Evolutionary conservation across 2,113 vertebrate species (phyloP).

Genomic region (Galeopterus variegatus): DNA sequence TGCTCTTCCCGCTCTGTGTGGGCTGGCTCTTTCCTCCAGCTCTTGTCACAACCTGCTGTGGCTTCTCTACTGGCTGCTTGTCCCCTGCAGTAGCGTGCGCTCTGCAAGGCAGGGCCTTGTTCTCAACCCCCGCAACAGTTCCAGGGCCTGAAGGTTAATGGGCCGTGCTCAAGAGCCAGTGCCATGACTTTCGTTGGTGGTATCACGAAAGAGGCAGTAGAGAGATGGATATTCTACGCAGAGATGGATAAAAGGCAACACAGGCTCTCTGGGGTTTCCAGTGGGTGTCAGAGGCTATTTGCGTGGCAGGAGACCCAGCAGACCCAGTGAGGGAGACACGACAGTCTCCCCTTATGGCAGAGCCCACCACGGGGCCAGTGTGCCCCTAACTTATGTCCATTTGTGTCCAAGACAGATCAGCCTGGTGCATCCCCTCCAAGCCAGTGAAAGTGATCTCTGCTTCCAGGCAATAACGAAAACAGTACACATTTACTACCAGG

Average conservation of each 20-base stretch:
- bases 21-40: neutral
- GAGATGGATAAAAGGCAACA: neutral
- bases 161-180: accelerated
- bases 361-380: accelerated
- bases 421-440: constrained; percentile 23
- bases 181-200: accelerated
- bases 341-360: neutral
- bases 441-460: constrained; percentile 71
- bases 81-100: accelerated
- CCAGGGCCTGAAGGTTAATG: neutral
- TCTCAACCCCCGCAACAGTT: accelerated
- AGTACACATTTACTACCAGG: constrained; percentile 81
- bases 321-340: neutral
- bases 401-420: too few species aligned
- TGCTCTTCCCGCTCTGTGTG: neutral
- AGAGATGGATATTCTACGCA: accelerated
- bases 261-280: neutral
- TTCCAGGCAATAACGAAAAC: constrained; percentile 81
- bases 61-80: accelerated
- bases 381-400: neutral
- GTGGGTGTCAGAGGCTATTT: accelerated
- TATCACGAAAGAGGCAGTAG: accelerated
- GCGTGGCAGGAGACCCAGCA: neutral
- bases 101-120: too few species aligned
- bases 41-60: accelerated